A percentile compares a stretch with the other conserved stretches of the same genome.
phyloP scores from a whole-genome alignment of 37 sponge, comb jelly and placozoan genomes.

The Ephydatia muelleri region DNA sequence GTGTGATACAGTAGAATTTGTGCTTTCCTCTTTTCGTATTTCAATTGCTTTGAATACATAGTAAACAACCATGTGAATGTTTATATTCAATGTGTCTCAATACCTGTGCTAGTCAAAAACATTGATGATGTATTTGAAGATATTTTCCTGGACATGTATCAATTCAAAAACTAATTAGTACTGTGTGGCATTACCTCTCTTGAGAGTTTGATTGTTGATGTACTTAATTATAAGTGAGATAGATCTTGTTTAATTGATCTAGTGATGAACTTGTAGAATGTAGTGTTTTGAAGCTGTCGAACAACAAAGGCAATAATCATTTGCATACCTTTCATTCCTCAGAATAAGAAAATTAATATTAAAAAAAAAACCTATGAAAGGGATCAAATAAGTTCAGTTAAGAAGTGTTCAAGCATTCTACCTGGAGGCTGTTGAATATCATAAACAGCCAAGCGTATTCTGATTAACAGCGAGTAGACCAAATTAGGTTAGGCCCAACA shows the following conservation, averaged over 20 bases:
- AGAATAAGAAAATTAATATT: conserved; percentile 52
- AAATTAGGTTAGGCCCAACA: conserved; percentile 65
- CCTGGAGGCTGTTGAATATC: conserved; percentile 73
- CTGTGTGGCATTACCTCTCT: no score
- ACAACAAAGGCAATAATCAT: neutral
- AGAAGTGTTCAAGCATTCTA: neutral
- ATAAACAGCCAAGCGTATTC: conserved; percentile 74
- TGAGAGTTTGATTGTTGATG: no score
- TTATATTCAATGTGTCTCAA: no score
- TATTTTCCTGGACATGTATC: no score
- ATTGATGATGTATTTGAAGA: no score
- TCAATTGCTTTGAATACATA: no score
- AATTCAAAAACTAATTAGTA: no score
- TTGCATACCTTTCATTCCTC: conserved; percentile 40
- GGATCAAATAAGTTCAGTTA: neutral
- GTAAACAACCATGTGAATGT: no score
- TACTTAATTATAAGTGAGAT: no score
- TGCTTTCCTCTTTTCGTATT: no score
- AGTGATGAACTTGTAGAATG: neutral
- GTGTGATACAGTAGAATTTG: no score
- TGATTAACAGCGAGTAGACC: conserved; percentile 69
- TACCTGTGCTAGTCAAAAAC: no score
- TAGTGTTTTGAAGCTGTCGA: neutral
- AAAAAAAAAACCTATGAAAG: conserved; percentile 21
- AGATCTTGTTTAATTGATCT: neutral